Evolutionary conservation across 2,113 vertebrate species (phyloP), one percentile per base, ranked within the genome.

Genomic region (Aplodontia rufa): DNA sequence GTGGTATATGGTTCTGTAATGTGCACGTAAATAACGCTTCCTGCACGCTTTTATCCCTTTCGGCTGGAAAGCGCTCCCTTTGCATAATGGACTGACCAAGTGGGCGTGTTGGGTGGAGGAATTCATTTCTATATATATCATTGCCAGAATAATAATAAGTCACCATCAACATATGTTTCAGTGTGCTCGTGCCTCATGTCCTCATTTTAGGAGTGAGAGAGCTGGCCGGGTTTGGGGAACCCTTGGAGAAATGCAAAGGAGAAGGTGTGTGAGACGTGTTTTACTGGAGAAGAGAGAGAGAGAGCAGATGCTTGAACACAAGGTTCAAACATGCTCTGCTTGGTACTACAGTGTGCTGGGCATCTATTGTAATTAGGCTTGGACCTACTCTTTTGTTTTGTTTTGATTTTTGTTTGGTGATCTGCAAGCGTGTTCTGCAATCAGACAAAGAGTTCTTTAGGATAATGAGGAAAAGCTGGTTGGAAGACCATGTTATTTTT

Each of bases 371-470:
- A 84, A 92, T 81, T 82, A 87, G 76, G 47, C 66, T 89, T 93
- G 90, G 93, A 82, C 51, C 66, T 80, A 53, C 94, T 90, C 93
- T 96, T 97, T 94, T 96, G 97, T 95, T 93, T 96, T 95, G 82
- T 97, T 97, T 83, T 84, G 74, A 32, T 93, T 94, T 68, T 96
- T 60, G 58, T 85, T n/a, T 62, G 35, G 85, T 37, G 72, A 91
- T 71, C 30, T 97, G 90, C 45, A 40, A 40, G 92, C 35, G 72
- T 78, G 86, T 93, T 92, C 80, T 49, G 93, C 53, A 42, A 3
- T 37, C 47, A 91, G 83, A 89, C 94, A 96, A 97, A 93, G 97
- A 49, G 51, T 94, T 93, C 93, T 51, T 82, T 58, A 74, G 96
- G 93, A 68, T 0, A 0, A 91, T 91, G 86, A 20, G 51, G 8